Evolutionary conservation across 2,113 vertebrate genomes (phyloP).

Genomic region (Oryzias woworae): DNA sequence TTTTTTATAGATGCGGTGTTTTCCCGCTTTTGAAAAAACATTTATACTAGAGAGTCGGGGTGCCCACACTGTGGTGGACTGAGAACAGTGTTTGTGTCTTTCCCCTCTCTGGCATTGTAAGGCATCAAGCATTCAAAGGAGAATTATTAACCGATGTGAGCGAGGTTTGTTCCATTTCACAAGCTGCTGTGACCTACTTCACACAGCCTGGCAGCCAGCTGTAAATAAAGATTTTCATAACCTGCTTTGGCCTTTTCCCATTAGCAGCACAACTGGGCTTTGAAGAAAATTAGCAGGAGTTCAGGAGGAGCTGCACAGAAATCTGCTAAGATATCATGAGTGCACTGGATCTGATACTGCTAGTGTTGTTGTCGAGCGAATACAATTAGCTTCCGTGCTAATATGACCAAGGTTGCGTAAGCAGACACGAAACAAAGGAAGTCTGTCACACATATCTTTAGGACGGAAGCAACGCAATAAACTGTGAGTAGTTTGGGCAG

Average conservation of each 20-base stretch:
- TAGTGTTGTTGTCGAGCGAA: conserved; percentile 42
- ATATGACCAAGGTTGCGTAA: conserved; percentile 9
- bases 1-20: conserved; percentile 28
- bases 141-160: conserved; percentile 63
- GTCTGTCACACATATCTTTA: background rate
- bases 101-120: conserved; percentile 48
- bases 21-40: conserved; percentile 10
- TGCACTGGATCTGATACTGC: conserved; percentile 50
- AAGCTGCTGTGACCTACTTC: conserved; percentile 72
- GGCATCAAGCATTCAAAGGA: conserved; percentile 48
- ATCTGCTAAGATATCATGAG: conserved; percentile 49
- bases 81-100: conserved; percentile 48
- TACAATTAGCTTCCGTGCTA: conserved; percentile 46
- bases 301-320: conserved; percentile 51
- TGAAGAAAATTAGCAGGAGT: conserved; percentile 68
- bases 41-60: conserved; percentile 26
- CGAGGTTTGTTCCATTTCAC: conserved; percentile 63
- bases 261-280: conserved; percentile 66
- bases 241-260: conserved; percentile 72
- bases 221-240: conserved; percentile 76
- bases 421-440: conserved; percentile 9
- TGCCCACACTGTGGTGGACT: conserved; percentile 26
- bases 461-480: background rate
- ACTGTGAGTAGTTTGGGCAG: background rate
- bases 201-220: conserved; percentile 67